Base-by-base conservation (phyloP, 2,888 invertebrate genomes). In the Orthosia gothica region DNA sequence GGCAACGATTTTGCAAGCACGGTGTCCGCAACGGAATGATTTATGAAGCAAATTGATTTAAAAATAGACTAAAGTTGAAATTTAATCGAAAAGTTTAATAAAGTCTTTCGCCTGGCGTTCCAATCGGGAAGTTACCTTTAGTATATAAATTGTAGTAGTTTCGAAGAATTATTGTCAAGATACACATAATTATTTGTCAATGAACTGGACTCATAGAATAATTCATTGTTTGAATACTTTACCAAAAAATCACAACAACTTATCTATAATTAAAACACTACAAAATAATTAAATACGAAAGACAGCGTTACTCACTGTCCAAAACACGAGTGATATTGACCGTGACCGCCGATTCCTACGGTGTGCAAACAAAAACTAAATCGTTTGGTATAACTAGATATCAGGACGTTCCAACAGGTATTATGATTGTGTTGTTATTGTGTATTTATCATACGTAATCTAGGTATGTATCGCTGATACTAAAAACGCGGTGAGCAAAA, bases 91-190 rank as follows among this genome's bases (percentile, higher is more conserved):
- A n/a, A n/a, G n/a, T n/a, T n/a, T n/a, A n/a, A n/a, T n/a, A n/a
- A 73, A 52, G 0, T 58, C n/a, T n/a, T 45, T 63, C 23, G 72
- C 40, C 49, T 67, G 26, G 2, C 2, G 13, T 26, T 20, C 11
- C 12, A 18, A 5, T 12, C 13, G 1, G n/a, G 3, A 63, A 18
- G 5, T 55, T 82, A 81, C 82, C 82, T 79, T 76, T 64, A 3
- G 5, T 57, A 2, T 61, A 76, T 13, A 16, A 65, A 23, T 68
- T 82, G 16, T 47, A 76, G 49, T 81, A 81, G 55, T 64, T 79
- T 5, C 76, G 68, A n/a, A 79, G 18, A 13, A 79, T 76, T 16
- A 82, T 76, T 2, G 82, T 32, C 49, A 68, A 68, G 52, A 79
- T 76, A 76, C 82, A 79, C 82, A 79, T 79, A 26, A 23, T 59